Evolutionary conservation across 2,888 invertebrate species (phyloP).

Genomic region (Macrosiphum euphorbiae): DNA sequence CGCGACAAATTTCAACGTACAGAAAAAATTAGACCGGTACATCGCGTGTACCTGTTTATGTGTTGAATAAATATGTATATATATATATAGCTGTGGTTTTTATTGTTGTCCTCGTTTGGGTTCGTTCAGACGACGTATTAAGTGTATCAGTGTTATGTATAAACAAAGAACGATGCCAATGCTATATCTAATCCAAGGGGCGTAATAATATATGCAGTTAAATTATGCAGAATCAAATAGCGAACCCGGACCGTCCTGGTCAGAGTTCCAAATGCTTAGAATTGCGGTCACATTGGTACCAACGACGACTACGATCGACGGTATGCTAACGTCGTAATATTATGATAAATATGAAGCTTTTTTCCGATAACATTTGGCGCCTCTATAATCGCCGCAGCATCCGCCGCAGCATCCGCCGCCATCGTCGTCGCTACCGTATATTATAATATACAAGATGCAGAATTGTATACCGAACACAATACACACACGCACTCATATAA

Average conservation of each 20-base stretch:
- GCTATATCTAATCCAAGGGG: background rate
- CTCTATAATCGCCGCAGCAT: background rate
- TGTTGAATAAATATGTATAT: too few species aligned
- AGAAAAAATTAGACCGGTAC: constrained; percentile 23
- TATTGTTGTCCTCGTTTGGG: constrained; percentile 1
- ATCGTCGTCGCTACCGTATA: background rate
- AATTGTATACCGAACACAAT: constrained; percentile 7
- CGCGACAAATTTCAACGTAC: constrained; percentile 24
- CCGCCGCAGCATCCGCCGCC: background rate
- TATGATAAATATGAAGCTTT: constrained; percentile 6
- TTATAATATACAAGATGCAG: background rate
- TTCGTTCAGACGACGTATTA: background rate
- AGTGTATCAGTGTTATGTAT: background rate
- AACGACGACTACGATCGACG: background rate
- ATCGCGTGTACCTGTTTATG: background rate
- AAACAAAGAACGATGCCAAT: background rate
- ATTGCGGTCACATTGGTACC: background rate
- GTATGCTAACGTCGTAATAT: background rate
- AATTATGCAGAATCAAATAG: background rate
- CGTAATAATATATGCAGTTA: background rate
- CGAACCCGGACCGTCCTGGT: background rate
- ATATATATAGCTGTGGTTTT: background rate
- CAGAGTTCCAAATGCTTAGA: background rate
- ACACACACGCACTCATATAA: background rate
- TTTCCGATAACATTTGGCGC: constrained; percentile 26